Base-by-base conservation (phyloP, 1,140 invertebrate species). In the Limonius californicus region DNA sequence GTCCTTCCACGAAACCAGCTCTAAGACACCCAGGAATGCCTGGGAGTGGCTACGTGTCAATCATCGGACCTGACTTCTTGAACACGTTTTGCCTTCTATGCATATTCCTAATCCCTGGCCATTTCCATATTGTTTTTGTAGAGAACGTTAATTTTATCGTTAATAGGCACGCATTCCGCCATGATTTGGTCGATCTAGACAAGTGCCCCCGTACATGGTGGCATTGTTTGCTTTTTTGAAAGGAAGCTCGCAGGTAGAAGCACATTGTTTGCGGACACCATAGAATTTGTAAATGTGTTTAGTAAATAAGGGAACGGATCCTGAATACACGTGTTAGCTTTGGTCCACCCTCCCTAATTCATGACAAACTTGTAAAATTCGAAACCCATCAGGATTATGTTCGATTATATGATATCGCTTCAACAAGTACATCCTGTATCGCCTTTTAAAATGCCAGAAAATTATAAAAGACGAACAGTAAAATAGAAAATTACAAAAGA, bases 1-100 rank as follows among this genome's bases (percentile, higher is more conserved):
- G 45, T 50, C 45, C 16, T 50, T 50, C 45, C 45, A 50, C n/a
- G 45, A 50, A 50, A 50, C 16, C 45, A 12, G 35, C 35, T 39
- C n/a, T 39, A 39, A 27, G 12, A n/a, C 8, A 15, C 18, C 45
- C 45, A 15, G 19, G 14, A 12, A 50, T 19, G 18, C 15, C 16
- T 21, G 7, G 16, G 45, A 50, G 45, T 50, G 45, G 45, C 16
- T 21, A 21, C 18, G 2, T 21, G 45, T 50, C 45, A 50, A 50
- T 50, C 45, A 50, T 19, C 35, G 35, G 35, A 39, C 35, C 35
- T 39, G n/a, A 39, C 35, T 27, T 27, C 23, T 27, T 27, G 9
- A 27, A 27, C 23, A 27, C 23, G 23, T 27, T 27, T 27, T 27
- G 3, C 9, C 23, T 4, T 27, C 23, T 27, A 9, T 27, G 23